phyloP scores from a whole-genome alignment of 2,797 vertebrate genomes.

The Cygnus olor region DNA sequence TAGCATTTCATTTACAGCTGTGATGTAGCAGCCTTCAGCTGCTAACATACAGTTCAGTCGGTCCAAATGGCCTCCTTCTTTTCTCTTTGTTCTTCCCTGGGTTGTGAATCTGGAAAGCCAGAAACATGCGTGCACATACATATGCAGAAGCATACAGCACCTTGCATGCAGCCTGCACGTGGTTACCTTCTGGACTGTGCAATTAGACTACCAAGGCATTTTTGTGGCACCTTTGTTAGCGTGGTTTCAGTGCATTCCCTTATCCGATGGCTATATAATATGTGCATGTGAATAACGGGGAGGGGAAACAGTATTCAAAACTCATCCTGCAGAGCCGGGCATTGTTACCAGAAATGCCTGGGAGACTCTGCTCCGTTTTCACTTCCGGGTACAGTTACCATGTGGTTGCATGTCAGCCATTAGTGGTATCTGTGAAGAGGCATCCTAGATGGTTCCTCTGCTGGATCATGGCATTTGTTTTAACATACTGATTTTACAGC shows the following conservation, averaged over 20 bases:
- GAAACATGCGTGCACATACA: too few relatives aligned
- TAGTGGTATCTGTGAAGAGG: background rate
- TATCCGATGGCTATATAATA: background rate
- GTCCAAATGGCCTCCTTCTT: background rate
- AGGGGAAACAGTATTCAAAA: background rate
- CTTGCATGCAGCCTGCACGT: fast-evolving
- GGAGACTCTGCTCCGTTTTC: background rate
- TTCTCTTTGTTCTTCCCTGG: background rate
- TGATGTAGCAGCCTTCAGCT: background rate
- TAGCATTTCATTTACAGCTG: background rate
- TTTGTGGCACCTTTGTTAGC: background rate
- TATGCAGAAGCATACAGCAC: background rate
- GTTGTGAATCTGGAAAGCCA: background rate
- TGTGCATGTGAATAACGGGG: background rate
- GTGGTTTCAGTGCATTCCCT: background rate
- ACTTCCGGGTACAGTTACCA: fast-evolving
- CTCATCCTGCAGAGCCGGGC: background rate
- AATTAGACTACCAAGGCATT: background rate
- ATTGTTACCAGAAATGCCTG: background rate
- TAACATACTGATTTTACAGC: background rate
- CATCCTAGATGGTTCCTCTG: background rate
- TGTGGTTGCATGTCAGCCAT: background rate
- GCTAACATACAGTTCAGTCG: fast-evolving
- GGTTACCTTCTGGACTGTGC: background rate
- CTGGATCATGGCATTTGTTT: background rate